Conservation (phyloP, 2,888 invertebrate species). For the Scrobipalpa costella region DNA sequence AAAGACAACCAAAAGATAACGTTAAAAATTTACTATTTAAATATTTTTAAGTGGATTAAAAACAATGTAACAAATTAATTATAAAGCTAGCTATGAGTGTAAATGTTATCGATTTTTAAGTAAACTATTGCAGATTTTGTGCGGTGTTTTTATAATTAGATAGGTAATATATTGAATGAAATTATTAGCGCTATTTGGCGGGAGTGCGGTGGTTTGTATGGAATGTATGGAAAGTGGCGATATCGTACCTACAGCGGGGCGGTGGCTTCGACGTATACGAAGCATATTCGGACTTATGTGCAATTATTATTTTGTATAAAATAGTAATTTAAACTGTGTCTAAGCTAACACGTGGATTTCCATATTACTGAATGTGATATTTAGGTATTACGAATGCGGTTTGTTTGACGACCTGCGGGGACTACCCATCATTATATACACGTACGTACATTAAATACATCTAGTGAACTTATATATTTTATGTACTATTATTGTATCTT, state of each 20-base stretch:
- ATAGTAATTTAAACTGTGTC: slow-evolving; percentile 78
- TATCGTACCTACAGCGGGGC: slow-evolving; percentile 37
- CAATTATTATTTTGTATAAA: slow-evolving; percentile 82
- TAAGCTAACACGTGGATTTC: slow-evolving; percentile 80
- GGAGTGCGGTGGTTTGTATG: slow-evolving; percentile 59
- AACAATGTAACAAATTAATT: slow-evolving; percentile 81
- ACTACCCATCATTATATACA: slow-evolving; percentile 57
- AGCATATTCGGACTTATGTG: slow-evolving; percentile 77
- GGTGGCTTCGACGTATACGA: slow-evolving; percentile 59
- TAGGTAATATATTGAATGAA: slow-evolving; percentile 82
- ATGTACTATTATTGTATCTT: slow-evolving; percentile 81
- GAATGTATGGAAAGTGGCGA: slow-evolving; percentile 49
- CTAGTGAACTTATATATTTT: slow-evolving; percentile 81
- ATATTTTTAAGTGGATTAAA: slow-evolving; percentile 74
- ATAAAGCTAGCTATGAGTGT: slow-evolving; percentile 81
- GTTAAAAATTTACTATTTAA: slow-evolving; percentile 79
- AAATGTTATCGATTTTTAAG: slow-evolving; percentile 80
- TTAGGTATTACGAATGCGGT: slow-evolving; percentile 80
- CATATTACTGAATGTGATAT: slow-evolving; percentile 82
- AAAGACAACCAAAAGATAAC: slow-evolving; percentile 81
- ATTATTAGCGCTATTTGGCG: slow-evolving; percentile 74
- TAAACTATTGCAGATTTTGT: slow-evolving; percentile 79
- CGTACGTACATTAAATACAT: slow-evolving; percentile 73
- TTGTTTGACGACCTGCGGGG: slow-evolving; percentile 58
- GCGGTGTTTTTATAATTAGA: slow-evolving; percentile 82